Conservation (phyloP, 2,888 invertebrate genomes). For the Fissipunctia ypsillon region DNA sequence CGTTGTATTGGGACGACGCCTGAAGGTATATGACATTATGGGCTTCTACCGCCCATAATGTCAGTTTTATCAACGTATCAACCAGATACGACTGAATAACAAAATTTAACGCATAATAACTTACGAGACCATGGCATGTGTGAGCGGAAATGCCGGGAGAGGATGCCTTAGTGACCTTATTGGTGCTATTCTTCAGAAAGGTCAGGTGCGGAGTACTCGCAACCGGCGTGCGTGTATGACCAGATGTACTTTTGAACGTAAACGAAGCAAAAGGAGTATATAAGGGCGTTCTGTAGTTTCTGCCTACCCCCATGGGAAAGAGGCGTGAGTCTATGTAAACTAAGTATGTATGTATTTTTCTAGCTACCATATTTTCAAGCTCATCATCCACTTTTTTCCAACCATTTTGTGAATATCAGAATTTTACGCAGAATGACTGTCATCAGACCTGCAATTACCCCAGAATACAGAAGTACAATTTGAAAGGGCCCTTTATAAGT, state of each 20-base stretch:
- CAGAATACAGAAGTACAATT: neutral
- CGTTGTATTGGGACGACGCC: no score
- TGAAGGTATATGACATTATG: no score
- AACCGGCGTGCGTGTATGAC: neutral
- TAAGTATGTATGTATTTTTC: neutral
- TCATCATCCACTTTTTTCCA: neutral
- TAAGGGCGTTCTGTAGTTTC: no score
- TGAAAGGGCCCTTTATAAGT: slow-evolving; percentile 1
- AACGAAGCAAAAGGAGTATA: no score
- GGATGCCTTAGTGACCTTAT: no score
- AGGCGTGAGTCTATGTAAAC: neutral
- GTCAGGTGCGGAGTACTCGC: neutral
- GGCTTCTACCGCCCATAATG: neutral
- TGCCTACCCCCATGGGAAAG: neutral
- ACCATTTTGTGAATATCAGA: neutral
- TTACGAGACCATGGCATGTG: neutral
- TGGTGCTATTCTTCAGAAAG: neutral
- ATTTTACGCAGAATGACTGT: neutral
- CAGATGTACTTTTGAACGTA: no score
- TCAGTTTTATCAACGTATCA: neutral
- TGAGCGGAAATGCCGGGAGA: neutral
- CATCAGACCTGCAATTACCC: neutral
- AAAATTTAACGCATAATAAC: neutral
- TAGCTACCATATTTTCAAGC: neutral
- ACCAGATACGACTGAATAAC: neutral